Evolutionary conservation across 2,888 invertebrate genomes (phyloP), one percentile per base, ranked within the genome.

Genomic region (Drosophila seclusa): DNA sequence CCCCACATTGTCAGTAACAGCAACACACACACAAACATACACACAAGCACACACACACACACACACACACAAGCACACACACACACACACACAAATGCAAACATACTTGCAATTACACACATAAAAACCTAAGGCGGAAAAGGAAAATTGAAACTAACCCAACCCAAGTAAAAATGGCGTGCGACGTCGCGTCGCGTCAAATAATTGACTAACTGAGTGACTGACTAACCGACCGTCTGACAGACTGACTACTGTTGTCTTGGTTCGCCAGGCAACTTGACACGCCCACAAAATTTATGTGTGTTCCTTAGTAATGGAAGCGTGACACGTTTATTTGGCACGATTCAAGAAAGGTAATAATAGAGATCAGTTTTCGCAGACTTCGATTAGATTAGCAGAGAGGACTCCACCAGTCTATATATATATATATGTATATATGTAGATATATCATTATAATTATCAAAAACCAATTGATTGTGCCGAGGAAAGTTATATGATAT

Each of bases 141-240:
- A 62, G 61, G 6, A 87, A 89, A 86, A 86, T 86, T 90, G 89
- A 86, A 86, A 86, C 90, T 89, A 83, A 87, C 89, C 87, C 85
- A 78, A 83, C 90, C 89, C 84, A 89, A 72, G 64, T 61, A 42
- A 48, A 42, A 62, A 74, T 88, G 61, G 90, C 90, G 77, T 88
- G 83, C 69, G 57, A 61, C 54, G 62, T 40, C 57, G 27, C 57
- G 13, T 57, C 55, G 18, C 29, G 27, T 40, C 55, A 40, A 40
- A 24, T 24, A 10, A 38, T 63, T 55, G 54, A 42, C 67, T 40
- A 45, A 24, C 45, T 45, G 45, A 45, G 16, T 45, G 8, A 45
- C 24, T 27, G 45, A 45, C 45, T 45, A 45, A 21, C 45, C 45
- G 21, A 45, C 45, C 24, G 45, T 24, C 45, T 24, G 45, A 16